Evolutionary conservation across 2,888 invertebrate species (phyloP).

Genomic region (Macrophya alboannulata): DNA sequence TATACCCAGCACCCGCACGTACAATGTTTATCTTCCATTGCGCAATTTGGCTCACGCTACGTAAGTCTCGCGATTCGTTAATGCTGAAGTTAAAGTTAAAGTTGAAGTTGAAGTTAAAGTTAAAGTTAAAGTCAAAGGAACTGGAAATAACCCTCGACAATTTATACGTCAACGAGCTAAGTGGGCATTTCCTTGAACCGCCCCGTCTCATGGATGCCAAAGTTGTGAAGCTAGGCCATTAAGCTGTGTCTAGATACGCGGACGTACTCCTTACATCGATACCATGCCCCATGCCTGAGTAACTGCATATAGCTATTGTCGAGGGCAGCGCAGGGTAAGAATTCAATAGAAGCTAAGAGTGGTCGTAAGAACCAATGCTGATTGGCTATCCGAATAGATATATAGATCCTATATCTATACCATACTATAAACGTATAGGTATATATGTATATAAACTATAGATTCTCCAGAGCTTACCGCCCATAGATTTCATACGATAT

Average conservation of each 20-base stretch:
- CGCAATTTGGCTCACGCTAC: background rate
- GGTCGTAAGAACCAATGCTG: conserved; percentile 50
- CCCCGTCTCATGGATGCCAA: conserved; percentile 1
- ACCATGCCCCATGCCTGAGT: conserved; percentile 14
- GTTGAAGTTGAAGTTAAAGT: background rate
- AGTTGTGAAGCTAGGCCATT: conserved; percentile 41
- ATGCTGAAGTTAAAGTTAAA: background rate
- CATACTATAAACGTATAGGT: background rate
- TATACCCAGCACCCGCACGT: background rate
- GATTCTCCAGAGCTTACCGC: conserved; percentile 22
- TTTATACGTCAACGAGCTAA: conserved; percentile 43
- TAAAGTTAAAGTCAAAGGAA: background rate
- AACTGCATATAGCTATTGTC: conserved; percentile 39
- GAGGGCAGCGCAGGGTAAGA: background rate
- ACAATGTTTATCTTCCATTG: conserved; percentile 18
- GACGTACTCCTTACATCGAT: conserved; percentile 29
- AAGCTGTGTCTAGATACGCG: conserved; percentile 28
- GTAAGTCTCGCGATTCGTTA: background rate
- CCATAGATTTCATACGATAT: conserved; percentile 30
- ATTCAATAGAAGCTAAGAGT: conserved; percentile 47
- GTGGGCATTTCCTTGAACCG: conserved; percentile 39
- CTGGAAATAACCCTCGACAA: conserved; percentile 12
- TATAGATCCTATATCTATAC: background rate
- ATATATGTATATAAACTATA: background rate
- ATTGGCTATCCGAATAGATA: conserved; percentile 11